Conservation (phyloP, 92 coral and sea anemone genomes). For the Palythoa grandis region DNA sequence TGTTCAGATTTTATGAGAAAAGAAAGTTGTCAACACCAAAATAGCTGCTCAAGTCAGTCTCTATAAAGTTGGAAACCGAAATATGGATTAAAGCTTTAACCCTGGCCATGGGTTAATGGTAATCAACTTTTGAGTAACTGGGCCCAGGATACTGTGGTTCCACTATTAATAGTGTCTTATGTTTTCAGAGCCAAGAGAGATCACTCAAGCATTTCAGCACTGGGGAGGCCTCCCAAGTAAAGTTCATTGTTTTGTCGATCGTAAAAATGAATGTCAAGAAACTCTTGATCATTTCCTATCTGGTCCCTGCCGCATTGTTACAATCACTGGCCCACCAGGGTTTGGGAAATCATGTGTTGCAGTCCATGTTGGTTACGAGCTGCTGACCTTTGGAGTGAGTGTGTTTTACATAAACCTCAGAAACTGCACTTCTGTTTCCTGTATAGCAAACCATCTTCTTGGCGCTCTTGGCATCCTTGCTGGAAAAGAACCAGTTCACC, state of each 20-base stretch:
- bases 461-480: conserved; percentile 88
- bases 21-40: too few relatives aligned
- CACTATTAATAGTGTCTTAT: background rate
- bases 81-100: too few relatives aligned
- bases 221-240: conserved; percentile 90
- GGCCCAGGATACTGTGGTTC: too few relatives aligned
- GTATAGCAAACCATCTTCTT: conserved; percentile 89
- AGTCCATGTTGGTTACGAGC: conserved; percentile 88
- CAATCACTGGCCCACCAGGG: conserved; percentile 94
- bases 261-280: conserved; percentile 73
- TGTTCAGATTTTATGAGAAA: too few relatives aligned
- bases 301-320: conserved; percentile 75
- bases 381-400: conserved; percentile 58
- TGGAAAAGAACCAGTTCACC: conserved; percentile 75
- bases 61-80: too few relatives aligned
- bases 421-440: conserved; percentile 74
- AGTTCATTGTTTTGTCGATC: conserved; percentile 86
- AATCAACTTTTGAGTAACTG: too few relatives aligned
- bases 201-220: conserved; percentile 69
- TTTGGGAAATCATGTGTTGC: conserved; percentile 97
- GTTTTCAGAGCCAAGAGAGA: conserved; percentile 56
- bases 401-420: conserved; percentile 84
- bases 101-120: too few relatives aligned
- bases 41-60: too few relatives aligned
- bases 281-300: conserved; percentile 66